Percentiles rank a stretch among this genome's conserved stretches.
These are phyloP conservation scores for Dryocosmus kuriphilus DNA, from an alignment of 2,888 invertebrate species.

Conservation along the genomic window DNA sequence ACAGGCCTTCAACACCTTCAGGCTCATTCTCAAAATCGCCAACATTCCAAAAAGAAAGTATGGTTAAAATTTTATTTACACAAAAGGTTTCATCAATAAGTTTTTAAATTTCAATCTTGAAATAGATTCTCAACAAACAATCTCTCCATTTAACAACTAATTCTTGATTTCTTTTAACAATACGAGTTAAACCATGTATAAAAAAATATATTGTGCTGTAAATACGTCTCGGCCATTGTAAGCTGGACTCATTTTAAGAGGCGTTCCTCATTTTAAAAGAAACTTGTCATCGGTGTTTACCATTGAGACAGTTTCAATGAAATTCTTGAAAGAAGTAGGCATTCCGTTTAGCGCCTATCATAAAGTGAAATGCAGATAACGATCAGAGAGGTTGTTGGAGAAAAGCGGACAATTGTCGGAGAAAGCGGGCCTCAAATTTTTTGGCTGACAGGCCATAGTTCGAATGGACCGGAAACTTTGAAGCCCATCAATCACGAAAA, in stretches of 20 bases:
- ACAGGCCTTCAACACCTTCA: neutral
- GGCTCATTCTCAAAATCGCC: neutral
- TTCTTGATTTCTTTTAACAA: neutral
- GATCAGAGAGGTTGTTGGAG: slow-evolving; percentile 26
- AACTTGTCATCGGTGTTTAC: slow-evolving; percentile 12
- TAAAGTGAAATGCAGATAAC: slow-evolving; percentile 36
- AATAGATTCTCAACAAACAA: slow-evolving; percentile 1
- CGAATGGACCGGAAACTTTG: slow-evolving; percentile 49
- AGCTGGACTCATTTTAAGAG: slow-evolving; percentile 18
- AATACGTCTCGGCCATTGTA: slow-evolving; percentile 28
- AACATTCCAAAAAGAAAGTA: neutral
- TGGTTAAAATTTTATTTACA: neutral
- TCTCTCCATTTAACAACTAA: neutral
- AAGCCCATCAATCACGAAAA: slow-evolving; percentile 44
- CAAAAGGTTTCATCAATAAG: neutral
- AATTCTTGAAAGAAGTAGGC: slow-evolving; percentile 24
- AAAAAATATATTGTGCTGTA: slow-evolving; percentile 19
- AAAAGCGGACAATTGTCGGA: slow-evolving; percentile 27
- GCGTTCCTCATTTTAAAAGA: slow-evolving; percentile 1
- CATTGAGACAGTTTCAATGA: slow-evolving; percentile 27
- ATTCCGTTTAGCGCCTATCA: slow-evolving; percentile 18
- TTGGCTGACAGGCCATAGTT: slow-evolving; percentile 47
- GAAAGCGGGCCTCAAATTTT: slow-evolving; percentile 50
- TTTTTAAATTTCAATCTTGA: neutral
- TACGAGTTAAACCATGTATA: neutral